Percentiles rank a stretch among this genome's conserved stretches.
Evolutionary conservation across 2,888 invertebrate species (phyloP).

Genomic region (Xestobium rufovillosum): DNA sequence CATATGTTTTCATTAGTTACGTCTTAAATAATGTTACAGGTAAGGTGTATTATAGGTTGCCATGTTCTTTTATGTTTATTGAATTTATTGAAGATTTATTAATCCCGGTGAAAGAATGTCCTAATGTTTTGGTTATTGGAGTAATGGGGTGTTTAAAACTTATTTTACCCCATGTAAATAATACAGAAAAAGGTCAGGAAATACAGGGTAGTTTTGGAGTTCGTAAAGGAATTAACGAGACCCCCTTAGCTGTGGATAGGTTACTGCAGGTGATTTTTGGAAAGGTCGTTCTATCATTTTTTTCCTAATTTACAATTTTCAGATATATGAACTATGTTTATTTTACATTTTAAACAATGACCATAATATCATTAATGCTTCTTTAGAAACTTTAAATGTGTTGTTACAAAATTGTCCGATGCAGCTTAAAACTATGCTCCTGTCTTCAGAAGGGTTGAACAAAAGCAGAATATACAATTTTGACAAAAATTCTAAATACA

Average conservation of each 20-base stretch:
- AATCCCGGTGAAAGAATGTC: constrained; percentile 36
- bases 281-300: too few relatives aligned
- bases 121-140: constrained; percentile 53
- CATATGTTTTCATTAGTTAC: constrained; percentile 56
- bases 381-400: constrained; percentile 69
- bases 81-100: constrained; percentile 34
- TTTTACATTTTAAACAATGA: constrained; percentile 63
- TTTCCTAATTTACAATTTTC: too few relatives aligned
- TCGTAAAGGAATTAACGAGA: constrained; percentile 31
- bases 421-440: constrained; percentile 47
- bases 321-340: constrained; percentile 73
- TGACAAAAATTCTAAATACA: constrained; percentile 31
- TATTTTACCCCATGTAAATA: constrained; percentile 51
- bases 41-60: constrained; percentile 27
- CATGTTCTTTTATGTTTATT: constrained; percentile 5
- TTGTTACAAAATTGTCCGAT: constrained; percentile 51
- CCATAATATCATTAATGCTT: constrained; percentile 83
- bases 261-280: constrained; percentile 37
- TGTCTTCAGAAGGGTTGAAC: constrained; percentile 45
- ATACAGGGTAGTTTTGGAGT: constrained; percentile 36
- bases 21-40: constrained; percentile 58
- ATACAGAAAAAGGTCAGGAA: constrained; percentile 26
- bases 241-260: constrained; percentile 34
- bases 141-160: constrained; percentile 57
- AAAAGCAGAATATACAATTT: constrained; percentile 41